phyloP scores from a whole-genome alignment of 2,888 invertebrate genomes.

The Leptogaster cylindrica region DNA sequence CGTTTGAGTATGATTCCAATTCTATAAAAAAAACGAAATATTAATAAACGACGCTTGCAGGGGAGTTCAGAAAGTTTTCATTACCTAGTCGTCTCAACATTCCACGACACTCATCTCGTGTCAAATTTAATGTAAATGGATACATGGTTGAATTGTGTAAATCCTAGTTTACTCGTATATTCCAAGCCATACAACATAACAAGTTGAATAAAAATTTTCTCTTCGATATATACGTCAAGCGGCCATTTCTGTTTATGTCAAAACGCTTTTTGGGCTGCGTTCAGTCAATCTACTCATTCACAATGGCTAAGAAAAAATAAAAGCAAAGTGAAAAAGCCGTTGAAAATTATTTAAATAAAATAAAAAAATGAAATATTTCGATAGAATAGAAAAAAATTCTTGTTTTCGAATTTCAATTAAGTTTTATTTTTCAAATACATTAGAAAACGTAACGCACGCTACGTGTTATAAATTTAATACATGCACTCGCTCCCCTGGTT shows the following conservation, averaged over 20 bases:
- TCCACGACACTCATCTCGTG: slow-evolving; percentile 87
- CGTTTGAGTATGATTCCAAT: slow-evolving; percentile 88
- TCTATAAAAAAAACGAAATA: slow-evolving; percentile 64
- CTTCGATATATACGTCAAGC: slow-evolving; percentile 46
- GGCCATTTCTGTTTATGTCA: slow-evolving; percentile 49
- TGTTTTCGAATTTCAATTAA: too few relatives aligned
- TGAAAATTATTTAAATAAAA: too few relatives aligned
- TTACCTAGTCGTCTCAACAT: slow-evolving; percentile 84
- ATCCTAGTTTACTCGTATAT: slow-evolving; percentile 40
- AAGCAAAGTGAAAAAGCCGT: too few relatives aligned
- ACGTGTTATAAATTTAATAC: too few relatives aligned
- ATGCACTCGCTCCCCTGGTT: too few relatives aligned
- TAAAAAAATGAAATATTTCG: too few relatives aligned
- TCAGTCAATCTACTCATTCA: too few relatives aligned
- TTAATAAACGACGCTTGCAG: background rate
- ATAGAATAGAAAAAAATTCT: too few relatives aligned
- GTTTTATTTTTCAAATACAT: too few relatives aligned
- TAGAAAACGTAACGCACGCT: too few relatives aligned
- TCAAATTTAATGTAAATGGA: slow-evolving; percentile 82
- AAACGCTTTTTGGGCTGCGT: slow-evolving; percentile 43
- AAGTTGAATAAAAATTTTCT: slow-evolving; percentile 43
- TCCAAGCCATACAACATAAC: slow-evolving; percentile 45
- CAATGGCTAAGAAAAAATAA: too few relatives aligned
- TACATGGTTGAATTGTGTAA: slow-evolving; percentile 55
- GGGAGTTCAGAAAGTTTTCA: background rate